A percentile compares a stretch with the other conserved stretches of the same genome.
Conservation (phyloP, 2,113 vertebrate genomes). For the Hirundichthys speculiger region DNA sequence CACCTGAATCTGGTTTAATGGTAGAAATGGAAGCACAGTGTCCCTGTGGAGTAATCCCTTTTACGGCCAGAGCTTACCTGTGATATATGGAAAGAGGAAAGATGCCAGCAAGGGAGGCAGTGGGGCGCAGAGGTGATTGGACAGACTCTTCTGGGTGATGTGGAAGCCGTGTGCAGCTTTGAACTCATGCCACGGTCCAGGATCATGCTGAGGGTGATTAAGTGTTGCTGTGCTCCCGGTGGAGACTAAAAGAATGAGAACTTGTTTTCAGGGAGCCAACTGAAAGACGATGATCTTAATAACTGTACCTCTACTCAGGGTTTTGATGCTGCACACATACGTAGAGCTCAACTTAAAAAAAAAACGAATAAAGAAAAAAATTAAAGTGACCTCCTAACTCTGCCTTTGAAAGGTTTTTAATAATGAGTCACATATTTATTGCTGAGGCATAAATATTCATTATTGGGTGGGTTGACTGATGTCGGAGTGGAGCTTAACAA, state of each 20-base stretch:
- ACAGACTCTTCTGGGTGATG: conserved; percentile 60
- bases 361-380: neutral
- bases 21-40: conserved; percentile 73
- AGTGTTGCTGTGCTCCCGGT: conserved; percentile 53
- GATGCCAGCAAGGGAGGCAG: conserved; percentile 69
- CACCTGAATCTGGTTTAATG: conserved; percentile 81
- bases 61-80: conserved; percentile 71
- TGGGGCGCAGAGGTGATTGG: conserved; percentile 60
- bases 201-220: conserved; percentile 67
- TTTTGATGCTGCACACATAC: conserved; percentile 4
- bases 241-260: conserved; percentile 53
- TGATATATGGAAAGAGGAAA: conserved; percentile 74
- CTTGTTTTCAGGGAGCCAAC: conserved; percentile 46
- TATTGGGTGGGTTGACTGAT: no score
- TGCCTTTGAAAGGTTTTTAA: no score
- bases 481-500: neutral
- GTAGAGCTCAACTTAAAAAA: no score
- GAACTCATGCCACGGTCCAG: conserved; percentile 60
- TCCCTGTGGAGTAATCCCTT: conserved; percentile 66
- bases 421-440: neutral
- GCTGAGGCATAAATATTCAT: no score
- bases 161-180: conserved; percentile 58
- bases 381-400: fast-evolving
- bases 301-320: conserved; percentile 16
- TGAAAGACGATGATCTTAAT: conserved; percentile 38